Conservation (phyloP, 2,797 vertebrate genomes). For the Philypnodon macrostomus region DNA sequence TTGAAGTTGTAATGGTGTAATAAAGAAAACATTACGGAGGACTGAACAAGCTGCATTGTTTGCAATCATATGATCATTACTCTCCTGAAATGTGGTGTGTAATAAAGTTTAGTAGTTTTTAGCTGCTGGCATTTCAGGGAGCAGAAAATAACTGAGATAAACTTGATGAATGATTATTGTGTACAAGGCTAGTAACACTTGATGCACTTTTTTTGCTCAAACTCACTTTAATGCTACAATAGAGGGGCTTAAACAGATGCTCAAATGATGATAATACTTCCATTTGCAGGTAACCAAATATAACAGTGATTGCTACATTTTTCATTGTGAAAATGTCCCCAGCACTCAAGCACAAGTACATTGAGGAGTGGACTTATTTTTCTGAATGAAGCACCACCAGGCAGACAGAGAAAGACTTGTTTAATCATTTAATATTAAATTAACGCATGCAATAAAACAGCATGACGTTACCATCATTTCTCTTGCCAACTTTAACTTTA, state of each 20-base stretch:
- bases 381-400: too few species aligned
- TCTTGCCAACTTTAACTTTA: too few species aligned
- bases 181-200: neutral
- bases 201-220: neutral
- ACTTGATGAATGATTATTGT: neutral
- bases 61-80: neutral
- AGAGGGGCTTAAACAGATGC: neutral
- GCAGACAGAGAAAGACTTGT: too few species aligned
- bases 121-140: neutral
- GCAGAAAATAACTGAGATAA: neutral
- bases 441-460: neutral
- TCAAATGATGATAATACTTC: too few species aligned
- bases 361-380: too few species aligned
- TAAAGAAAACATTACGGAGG: conserved; percentile 21
- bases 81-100: neutral
- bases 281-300: too few species aligned
- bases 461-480: too few species aligned
- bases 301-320: too few species aligned
- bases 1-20: conserved; percentile 10
- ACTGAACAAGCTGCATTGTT: neutral
- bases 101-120: conserved; percentile 1
- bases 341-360: too few species aligned
- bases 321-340: too few species aligned
- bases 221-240: neutral
- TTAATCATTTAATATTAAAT: neutral